Base-by-base conservation (phyloP, 2,888 invertebrate species). In the Drosophila mayaguana region DNA sequence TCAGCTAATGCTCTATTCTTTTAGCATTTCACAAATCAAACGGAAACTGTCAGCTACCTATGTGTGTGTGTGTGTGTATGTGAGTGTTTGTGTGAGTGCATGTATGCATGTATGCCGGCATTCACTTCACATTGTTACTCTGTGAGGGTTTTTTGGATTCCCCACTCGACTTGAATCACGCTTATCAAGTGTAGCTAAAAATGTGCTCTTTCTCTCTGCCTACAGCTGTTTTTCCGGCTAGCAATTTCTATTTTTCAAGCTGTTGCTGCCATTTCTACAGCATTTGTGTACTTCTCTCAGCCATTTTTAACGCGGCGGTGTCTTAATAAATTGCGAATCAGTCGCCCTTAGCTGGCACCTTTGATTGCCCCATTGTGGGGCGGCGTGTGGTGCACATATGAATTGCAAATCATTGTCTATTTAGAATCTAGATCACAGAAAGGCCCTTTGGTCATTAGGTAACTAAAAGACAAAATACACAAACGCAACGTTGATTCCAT, bases 181-280 rank as follows among this genome's bases (percentile, higher is more conserved):
- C 80, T 74, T 72, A 83, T 78, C 86, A 78, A 69, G 65, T 72
- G 64, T 42, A 65, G 68, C 61, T 59, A 40, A 25, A 48, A 63
- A n/a, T 34, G 40, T 46, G 42, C 28, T 32, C 6, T 43, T 18
- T 25, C 40, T 55, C 6, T 53, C 20, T 51, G 80, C 75, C 74
- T 50, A 45, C 71, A 76, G 74, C 72, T 72, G 72, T 72, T 76
- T 69, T 65, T 69, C 63, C 63, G 64, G 46, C 32, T 60, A 57
- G 18, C 45, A 18, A 68, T 54, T 68, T 57, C 32, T 46, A 45
- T 46, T 61, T 59, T 60, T 40, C n/a, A 18, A 68, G 51, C 55
- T 62, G 53, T 62, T 40, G 53, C 51, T 55, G 48, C 16, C n/a
- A 42, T 36, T 48, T 40, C 22, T 55, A 12, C 12, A 20, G 32